Evolutionary conservation across 2,113 vertebrate genomes (phyloP).

Genomic region (Phocoena phocoena): DNA sequence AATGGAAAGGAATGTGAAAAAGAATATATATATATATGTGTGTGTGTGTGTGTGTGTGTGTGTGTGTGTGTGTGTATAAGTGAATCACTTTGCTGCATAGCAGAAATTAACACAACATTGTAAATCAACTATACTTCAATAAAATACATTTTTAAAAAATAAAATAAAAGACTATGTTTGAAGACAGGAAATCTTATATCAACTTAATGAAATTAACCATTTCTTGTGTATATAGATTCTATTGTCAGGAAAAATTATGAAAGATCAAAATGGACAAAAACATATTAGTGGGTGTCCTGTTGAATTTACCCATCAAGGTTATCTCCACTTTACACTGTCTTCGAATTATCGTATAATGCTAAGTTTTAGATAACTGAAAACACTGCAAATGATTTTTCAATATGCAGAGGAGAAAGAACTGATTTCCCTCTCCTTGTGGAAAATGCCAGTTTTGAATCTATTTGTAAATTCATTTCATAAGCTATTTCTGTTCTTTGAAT

Average conservation of each 20-base stretch:
- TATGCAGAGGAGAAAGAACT: background rate
- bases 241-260: background rate
- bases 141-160: background rate
- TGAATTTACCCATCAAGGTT: background rate
- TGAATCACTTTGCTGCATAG: background rate
- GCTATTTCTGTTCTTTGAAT: background rate
- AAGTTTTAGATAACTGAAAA: background rate
- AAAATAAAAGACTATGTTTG: background rate
- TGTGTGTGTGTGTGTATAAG: background rate
- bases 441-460: slow-evolving; percentile 6
- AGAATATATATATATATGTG: too few relatives aligned
- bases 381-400: background rate
- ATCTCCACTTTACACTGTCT: background rate
- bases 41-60: too few relatives aligned
- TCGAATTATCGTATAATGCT: background rate
- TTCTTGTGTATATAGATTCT: background rate
- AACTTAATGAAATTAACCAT: background rate
- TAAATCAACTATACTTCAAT: background rate
- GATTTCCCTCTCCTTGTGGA: background rate
- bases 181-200: background rate
- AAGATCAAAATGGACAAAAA: background rate
- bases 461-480: background rate
- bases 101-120: background rate
- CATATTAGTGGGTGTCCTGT: background rate
- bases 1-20: too few relatives aligned